Percentiles rank a stretch among this genome's conserved stretches.
Evolutionary conservation across 2,113 vertebrate species (phyloP).

Genomic region (Alosa alosa): DNA sequence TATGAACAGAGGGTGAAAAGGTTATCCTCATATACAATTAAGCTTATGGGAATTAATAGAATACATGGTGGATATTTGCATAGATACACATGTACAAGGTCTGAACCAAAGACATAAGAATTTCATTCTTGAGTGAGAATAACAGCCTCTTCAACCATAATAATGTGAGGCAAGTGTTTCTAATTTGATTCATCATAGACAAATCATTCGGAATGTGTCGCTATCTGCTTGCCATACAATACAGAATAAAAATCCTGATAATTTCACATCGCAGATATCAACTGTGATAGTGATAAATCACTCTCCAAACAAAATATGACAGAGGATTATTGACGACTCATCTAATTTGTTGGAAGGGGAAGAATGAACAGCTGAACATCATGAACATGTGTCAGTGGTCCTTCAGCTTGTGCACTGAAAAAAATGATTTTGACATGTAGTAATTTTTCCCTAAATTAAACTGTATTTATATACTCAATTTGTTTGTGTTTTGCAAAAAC

Average conservation of each 20-base stretch:
- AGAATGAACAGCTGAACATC: not conserved
- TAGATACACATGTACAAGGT: no score
- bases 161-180: not conserved
- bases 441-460: no score
- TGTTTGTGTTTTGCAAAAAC: no score
- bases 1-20: not conserved
- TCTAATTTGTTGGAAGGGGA: not conserved
- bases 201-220: not conserved
- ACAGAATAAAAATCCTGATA: not conserved
- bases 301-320: not conserved
- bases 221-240: not conserved
- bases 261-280: not conserved
- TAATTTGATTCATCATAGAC: not conserved
- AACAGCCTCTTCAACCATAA: not conserved
- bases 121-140: no score
- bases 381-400: not conserved
- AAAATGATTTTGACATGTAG: no score
- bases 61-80: no score
- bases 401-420: not conserved
- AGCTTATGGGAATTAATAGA: no score
- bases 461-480: no score
- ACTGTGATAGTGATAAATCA: not conserved
- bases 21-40: not conserved
- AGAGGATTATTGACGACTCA: not conserved
- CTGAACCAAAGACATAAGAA: no score